A percentile compares a stretch with the other conserved stretches of the same genome.
Conservation (phyloP, 2,797 vertebrate genomes). For the Nasua narica region DNA sequence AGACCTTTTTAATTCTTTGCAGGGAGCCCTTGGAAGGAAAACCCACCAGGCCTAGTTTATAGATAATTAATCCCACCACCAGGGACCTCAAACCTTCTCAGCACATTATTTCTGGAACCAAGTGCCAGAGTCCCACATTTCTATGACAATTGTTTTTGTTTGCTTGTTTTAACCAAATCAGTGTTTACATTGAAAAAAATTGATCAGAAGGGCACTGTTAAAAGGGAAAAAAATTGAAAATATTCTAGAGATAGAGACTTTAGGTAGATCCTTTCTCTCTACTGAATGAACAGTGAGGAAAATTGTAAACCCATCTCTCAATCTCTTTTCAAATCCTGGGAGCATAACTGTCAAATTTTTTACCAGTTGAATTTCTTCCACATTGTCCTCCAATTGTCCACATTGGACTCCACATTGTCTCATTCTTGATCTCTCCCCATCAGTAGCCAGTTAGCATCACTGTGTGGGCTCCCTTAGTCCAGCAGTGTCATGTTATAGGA, state of each 20-base stretch:
- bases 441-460: background rate
- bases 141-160: background rate
- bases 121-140: constrained; percentile 12
- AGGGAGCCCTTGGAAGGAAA: background rate
- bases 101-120: background rate
- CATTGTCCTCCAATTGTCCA: background rate
- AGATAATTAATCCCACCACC: constrained; percentile 8
- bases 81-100: background rate
- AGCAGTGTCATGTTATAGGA: background rate
- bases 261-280: background rate
- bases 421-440: background rate
- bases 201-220: background rate
- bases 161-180: background rate
- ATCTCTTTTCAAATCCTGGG: constrained; percentile 15
- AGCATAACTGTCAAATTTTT: constrained; percentile 42
- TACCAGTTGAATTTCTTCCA: background rate
- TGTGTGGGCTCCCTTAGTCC: background rate
- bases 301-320: background rate
- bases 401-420: no score
- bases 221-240: background rate
- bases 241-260: constrained; percentile 10
- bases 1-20: background rate
- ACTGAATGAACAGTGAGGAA: background rate
- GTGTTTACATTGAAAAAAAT: constrained; percentile 41
- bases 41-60: background rate